Percentiles rank a stretch among this genome's conserved stretches.
Conservation (phyloP, 2,113 vertebrate species). For the Petroica traversi region DNA sequence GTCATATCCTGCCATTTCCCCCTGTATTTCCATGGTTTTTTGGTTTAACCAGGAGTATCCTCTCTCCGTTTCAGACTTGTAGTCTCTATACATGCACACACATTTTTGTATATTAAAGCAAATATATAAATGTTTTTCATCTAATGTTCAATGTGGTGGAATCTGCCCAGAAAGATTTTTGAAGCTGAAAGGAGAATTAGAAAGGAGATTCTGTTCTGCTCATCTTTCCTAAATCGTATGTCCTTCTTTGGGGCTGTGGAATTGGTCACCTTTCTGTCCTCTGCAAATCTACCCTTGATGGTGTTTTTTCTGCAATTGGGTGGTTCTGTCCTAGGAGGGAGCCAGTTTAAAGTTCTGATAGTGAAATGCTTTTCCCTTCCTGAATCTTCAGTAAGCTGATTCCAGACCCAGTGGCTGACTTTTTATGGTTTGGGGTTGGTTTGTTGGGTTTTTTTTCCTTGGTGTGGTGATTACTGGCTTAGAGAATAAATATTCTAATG, state of each 20-base stretch:
- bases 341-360: neutral
- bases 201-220: neutral
- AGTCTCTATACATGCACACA: neutral
- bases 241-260: too few species aligned
- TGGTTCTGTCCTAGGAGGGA: neutral
- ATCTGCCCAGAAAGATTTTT: neutral
- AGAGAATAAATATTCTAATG: neutral
- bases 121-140: neutral
- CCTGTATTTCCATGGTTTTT: neutral
- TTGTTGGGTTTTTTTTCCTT: neutral
- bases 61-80: neutral
- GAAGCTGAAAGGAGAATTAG: neutral
- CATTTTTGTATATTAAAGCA: neutral
- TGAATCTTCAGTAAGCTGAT: neutral
- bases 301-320: neutral
- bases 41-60: neutral
- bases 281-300: neutral
- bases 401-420: neutral
- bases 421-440: neutral
- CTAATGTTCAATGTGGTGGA: neutral
- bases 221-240: neutral
- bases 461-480: neutral
- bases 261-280: neutral
- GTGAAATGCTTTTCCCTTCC: neutral
- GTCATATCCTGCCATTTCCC: neutral